Conservation (phyloP, 2,113 vertebrate genomes). For the Caranx melampygus region DNA sequence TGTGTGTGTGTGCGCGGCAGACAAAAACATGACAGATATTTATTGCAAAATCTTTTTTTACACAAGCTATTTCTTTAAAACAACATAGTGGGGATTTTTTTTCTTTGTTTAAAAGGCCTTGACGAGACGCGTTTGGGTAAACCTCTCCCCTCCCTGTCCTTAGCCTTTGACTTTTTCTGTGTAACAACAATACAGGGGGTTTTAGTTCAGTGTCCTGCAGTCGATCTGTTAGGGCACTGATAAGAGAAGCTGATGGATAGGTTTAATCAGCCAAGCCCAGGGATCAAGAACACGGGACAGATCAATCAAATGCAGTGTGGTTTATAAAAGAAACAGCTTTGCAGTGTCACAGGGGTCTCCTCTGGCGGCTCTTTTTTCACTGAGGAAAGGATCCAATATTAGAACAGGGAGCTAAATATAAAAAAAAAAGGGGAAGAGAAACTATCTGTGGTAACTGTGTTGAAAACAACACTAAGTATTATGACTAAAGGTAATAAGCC, state of each 20-base stretch:
- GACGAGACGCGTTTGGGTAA: conserved; percentile 48
- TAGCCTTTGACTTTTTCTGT: conserved; percentile 81
- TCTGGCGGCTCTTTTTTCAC: conserved; percentile 10
- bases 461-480: conserved; percentile 25
- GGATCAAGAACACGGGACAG: conserved; percentile 79
- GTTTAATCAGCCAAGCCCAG: conserved; percentile 81
- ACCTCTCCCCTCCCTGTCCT: conserved; percentile 72
- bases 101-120: conserved; percentile 67
- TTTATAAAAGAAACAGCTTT: conserved; percentile 77
- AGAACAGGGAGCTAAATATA: conserved; percentile 25
- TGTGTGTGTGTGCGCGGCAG: not conserved
- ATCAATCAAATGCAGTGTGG: conserved; percentile 79
- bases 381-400: conserved; percentile 34
- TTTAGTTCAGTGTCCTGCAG: conserved; percentile 79
- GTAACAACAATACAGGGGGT: conserved; percentile 77
- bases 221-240: conserved; percentile 78
- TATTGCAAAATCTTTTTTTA: conserved; percentile 44
- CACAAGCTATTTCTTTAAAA: conserved; percentile 51
- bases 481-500: conserved; percentile 25
- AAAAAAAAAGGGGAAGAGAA: not conserved
- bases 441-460: not conserved
- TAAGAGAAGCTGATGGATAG: conserved; percentile 83
- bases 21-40: conserved; percentile 45
- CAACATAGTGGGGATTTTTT: conserved; percentile 45
- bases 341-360: conserved; percentile 64